A percentile compares a stretch with the other conserved stretches of the same genome.
These are phyloP conservation scores for Callocephalon fimbriatum DNA, from an alignment of 2,113 vertebrate genomes.

Conservation along the genomic window DNA sequence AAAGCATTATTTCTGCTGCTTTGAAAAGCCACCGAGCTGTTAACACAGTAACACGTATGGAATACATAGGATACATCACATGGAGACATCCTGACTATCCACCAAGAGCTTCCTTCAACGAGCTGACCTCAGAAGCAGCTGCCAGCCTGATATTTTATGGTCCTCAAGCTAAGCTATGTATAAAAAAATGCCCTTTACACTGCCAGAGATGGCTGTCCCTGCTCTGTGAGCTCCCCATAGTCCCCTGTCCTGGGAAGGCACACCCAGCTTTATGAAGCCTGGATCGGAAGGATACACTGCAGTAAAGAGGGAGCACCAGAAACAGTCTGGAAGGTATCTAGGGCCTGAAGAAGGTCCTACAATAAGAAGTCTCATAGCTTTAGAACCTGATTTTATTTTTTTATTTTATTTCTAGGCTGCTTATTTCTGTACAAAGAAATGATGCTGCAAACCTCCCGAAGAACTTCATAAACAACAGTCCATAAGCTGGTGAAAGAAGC, in stretches of 20 bases:
- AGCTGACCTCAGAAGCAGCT: not conserved
- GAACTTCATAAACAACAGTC: not conserved
- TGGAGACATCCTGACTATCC: not conserved
- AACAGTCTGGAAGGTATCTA: not conserved
- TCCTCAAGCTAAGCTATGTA: not conserved
- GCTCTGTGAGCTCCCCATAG: not conserved
- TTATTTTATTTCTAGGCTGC: not conserved
- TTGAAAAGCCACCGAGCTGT: not conserved
- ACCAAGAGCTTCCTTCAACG: not conserved
- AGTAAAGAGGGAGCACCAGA: not conserved
- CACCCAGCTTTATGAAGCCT: not conserved
- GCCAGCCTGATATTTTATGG: not conserved
- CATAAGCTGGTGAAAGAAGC: not conserved
- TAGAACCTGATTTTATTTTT: not conserved
- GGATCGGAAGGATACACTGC: not conserved
- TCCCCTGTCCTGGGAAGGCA: not conserved
- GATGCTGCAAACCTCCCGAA: not conserved
- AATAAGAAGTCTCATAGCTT: not conserved
- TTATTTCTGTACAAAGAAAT: not conserved
- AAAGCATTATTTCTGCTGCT: not conserved
- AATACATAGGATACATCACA: rapidly evolving
- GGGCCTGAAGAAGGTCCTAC: not conserved
- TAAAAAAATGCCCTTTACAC: not conserved
- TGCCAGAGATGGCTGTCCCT: not conserved
- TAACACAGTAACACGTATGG: not conserved